Evolutionary conservation across 1,140 invertebrate genomes (phyloP).

Genomic region (Trialeurodes vaporariorum): DNA sequence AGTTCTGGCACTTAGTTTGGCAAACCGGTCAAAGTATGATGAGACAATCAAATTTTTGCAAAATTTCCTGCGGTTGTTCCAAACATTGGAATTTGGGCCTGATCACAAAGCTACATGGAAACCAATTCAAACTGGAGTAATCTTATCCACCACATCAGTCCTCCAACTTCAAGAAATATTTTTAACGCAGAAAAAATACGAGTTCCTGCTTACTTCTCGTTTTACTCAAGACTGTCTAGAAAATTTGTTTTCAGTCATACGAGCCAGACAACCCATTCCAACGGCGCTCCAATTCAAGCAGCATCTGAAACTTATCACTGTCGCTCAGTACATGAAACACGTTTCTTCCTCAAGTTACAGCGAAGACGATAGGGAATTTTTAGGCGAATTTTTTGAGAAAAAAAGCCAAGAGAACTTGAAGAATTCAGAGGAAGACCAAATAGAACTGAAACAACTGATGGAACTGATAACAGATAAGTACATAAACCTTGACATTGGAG

Average conservation of each 20-base stretch:
- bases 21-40: constrained; percentile 9
- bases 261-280: constrained; percentile 19
- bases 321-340: constrained; percentile 19
- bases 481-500: not conserved
- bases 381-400: constrained; percentile 15
- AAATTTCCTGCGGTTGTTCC: constrained; percentile 13
- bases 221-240: constrained; percentile 22
- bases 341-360: constrained; percentile 20
- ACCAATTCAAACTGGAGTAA: constrained; percentile 15
- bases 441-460: too few relatives aligned
- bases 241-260: constrained; percentile 20
- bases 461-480: not conserved
- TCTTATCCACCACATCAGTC: constrained; percentile 8
- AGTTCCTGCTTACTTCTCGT: constrained; percentile 14
- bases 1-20: constrained; percentile 10
- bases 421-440: not conserved
- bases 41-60: constrained; percentile 15
- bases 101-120: constrained; percentile 4
- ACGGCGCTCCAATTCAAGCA: constrained; percentile 22
- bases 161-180: constrained; percentile 8
- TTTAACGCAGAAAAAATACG: constrained; percentile 6
- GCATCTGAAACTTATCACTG: constrained; percentile 19
- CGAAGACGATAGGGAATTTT: constrained; percentile 18
- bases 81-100: constrained; percentile 8
- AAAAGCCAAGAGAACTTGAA: not conserved